These are phyloP conservation scores for Muscicapa striata DNA, from an alignment of 2,797 vertebrate genomes.

Conservation along the genomic window DNA sequence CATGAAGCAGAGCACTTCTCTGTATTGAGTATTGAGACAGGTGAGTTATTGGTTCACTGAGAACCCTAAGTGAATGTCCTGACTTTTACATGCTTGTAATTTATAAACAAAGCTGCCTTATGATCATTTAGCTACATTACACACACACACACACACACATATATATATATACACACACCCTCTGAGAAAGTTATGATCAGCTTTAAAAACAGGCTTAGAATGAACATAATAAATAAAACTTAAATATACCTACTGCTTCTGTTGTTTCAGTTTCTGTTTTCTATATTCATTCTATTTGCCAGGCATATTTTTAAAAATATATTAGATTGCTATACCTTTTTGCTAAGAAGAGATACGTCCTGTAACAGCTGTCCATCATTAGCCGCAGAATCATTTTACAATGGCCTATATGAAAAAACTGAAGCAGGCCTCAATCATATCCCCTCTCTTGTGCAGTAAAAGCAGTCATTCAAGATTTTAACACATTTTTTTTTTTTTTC, in stretches of 20 bases:
- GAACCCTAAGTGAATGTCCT: not conserved
- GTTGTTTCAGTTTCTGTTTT: not conserved
- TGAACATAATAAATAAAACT: slow-evolving; percentile 10
- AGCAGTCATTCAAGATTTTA: slow-evolving; percentile 39
- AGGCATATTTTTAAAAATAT: not conserved
- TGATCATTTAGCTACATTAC: not conserved
- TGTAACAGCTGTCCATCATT: slow-evolving; percentile 32
- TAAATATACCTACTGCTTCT: slow-evolving; percentile 3
- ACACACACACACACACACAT: too few relatives aligned
- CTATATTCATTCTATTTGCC: not conserved
- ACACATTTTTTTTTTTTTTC: slow-evolving; percentile 4
- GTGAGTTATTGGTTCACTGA: not conserved
- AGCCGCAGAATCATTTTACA: slow-evolving; percentile 1
- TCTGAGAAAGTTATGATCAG: not conserved
- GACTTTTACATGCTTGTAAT: not conserved
- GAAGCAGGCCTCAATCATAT: slow-evolving; percentile 35
- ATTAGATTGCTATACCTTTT: not conserved
- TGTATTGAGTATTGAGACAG: not conserved
- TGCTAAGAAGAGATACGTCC: not conserved
- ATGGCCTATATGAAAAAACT: slow-evolving; percentile 10
- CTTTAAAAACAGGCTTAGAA: slow-evolving; percentile 29
- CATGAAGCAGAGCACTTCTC: not conserved
- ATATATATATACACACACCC: not conserved
- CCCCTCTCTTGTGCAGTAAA: slow-evolving; percentile 10
- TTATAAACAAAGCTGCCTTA: slow-evolving; percentile 16